Conservation (phyloP, 2,888 invertebrate species). For the Drosophila meridionalis region DNA sequence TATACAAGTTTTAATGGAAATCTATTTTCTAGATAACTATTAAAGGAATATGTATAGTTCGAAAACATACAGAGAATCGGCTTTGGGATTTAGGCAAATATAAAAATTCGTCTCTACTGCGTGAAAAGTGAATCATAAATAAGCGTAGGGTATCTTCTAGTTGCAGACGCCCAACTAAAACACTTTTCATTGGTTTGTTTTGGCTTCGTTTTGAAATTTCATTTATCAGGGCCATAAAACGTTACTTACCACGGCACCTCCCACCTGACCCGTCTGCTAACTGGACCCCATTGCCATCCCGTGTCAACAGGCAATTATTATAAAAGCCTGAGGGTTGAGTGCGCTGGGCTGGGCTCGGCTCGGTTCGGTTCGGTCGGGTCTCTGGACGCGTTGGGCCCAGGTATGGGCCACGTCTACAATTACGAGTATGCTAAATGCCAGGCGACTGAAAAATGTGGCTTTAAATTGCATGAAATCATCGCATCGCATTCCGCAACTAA, state of each 20-base stretch:
- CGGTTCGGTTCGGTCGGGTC: constrained; percentile 2
- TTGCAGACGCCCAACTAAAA: neutral
- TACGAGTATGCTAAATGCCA: constrained; percentile 70
- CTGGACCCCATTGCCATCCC: constrained; percentile 66
- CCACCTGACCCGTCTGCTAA: constrained; percentile 19
- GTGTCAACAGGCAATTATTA: constrained; percentile 83
- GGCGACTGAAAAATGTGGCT: constrained; percentile 74
- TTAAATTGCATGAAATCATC: constrained; percentile 83
- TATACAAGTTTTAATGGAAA: neutral
- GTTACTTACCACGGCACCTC: constrained; percentile 47
- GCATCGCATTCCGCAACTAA: constrained; percentile 74
- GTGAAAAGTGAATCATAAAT: no score
- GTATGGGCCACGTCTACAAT: constrained; percentile 43
- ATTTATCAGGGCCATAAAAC: constrained; percentile 78
- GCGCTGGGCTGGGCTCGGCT: neutral
- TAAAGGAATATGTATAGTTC: no score
- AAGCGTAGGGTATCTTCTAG: neutral
- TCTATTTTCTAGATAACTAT: neutral
- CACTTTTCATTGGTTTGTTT: constrained; percentile 55
- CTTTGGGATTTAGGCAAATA: neutral
- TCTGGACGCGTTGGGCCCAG: neutral
- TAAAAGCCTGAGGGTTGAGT: constrained; percentile 71
- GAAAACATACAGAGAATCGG: neutral
- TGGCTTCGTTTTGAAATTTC: constrained; percentile 74
- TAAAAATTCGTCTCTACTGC: no score